These are phyloP conservation scores for Cricetomys ansorgei DNA, from an alignment of 2,113 vertebrate species.

Conservation along the genomic window DNA sequence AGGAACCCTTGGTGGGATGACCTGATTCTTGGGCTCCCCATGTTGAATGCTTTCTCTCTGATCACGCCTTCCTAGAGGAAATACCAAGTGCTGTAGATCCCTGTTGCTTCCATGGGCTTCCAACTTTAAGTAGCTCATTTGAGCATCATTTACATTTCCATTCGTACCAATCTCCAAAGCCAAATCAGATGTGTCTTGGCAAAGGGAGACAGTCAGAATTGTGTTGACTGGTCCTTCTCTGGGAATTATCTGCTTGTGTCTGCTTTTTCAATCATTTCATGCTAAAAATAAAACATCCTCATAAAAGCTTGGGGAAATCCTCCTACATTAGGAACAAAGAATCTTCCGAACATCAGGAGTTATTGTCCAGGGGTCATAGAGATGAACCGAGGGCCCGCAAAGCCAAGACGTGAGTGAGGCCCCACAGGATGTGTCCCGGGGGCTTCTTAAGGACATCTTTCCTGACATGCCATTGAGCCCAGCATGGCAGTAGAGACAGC, in stretches of 20 bases:
- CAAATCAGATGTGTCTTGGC: background rate
- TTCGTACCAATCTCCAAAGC: background rate
- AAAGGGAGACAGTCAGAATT: background rate
- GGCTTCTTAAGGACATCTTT: background rate
- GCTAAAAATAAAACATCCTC: background rate
- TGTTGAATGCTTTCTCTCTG: background rate
- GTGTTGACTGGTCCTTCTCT: background rate
- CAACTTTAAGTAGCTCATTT: background rate
- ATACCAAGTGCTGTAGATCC: background rate
- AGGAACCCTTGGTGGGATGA: too few species aligned
- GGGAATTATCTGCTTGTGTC: background rate
- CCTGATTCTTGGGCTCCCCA: background rate
- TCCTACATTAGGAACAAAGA: rapidly evolving
- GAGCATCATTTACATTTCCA: background rate
- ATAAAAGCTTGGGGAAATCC: too few species aligned
- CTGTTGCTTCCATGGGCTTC: background rate
- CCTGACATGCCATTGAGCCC: background rate
- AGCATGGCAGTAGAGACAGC: background rate
- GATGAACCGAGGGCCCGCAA: background rate
- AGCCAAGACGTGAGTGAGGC: background rate
- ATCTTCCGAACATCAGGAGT: background rate
- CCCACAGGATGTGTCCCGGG: background rate
- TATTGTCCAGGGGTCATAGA: background rate
- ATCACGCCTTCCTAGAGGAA: background rate
- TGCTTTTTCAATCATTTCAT: background rate